Evolutionary conservation across 1,140 invertebrate species (phyloP).

Genomic region (Drosophila simulans): DNA sequence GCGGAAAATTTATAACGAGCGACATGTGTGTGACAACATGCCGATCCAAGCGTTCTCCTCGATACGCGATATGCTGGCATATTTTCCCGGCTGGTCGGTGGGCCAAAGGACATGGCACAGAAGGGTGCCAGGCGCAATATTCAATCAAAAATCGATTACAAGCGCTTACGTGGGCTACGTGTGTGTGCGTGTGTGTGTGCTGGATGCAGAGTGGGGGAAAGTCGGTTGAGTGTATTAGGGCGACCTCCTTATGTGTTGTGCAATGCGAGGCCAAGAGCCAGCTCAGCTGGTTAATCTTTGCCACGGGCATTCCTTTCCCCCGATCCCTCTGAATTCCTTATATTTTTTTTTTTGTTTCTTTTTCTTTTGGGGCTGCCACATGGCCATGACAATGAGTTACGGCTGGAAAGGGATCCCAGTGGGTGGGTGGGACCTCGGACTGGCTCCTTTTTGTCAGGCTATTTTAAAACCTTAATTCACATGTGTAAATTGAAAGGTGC

Average conservation of each 20-base stretch:
- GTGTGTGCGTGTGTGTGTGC: slow-evolving; percentile 8
- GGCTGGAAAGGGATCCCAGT: slow-evolving; percentile 9
- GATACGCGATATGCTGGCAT: background rate
- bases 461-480: slow-evolving; percentile 83
- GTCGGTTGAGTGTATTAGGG: slow-evolving; percentile 37
- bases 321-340: background rate
- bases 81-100: background rate
- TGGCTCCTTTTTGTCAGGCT: slow-evolving; percentile 59
- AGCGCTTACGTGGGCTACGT: slow-evolving; percentile 39
- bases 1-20: slow-evolving; percentile 84
- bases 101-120: slow-evolving; percentile 10
- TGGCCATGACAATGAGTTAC: slow-evolving; percentile 78
- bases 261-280: slow-evolving; percentile 26
- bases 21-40: slow-evolving; percentile 83
- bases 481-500: slow-evolving; percentile 81
- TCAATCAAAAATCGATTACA: slow-evolving; percentile 85
- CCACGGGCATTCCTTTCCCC: slow-evolving; percentile 41
- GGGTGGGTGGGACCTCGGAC: slow-evolving; percentile 3
- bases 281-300: slow-evolving; percentile 74
- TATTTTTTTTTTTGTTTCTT: background rate
- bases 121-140: slow-evolving; percentile 65
- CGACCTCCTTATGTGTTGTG: slow-evolving; percentile 16
- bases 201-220: background rate
- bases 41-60: slow-evolving; percentile 21
- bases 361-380: slow-evolving; percentile 38